phyloP scores from a whole-genome alignment of 2,113 vertebrate species.

The Hylia prasina region DNA sequence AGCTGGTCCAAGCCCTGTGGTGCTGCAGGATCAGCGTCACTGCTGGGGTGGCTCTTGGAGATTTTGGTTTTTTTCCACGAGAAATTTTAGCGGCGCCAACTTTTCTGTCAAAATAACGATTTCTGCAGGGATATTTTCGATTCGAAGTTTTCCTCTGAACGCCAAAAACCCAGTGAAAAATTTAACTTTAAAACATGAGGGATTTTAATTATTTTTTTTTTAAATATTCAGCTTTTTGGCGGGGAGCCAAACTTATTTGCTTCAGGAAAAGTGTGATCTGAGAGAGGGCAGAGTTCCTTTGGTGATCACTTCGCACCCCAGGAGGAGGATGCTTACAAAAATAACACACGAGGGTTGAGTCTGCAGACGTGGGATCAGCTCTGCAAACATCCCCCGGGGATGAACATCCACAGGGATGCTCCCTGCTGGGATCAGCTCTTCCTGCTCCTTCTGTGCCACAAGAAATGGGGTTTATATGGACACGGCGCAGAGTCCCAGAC shows the following conservation, averaged over 20 bases:
- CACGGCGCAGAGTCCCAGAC: background rate
- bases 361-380: background rate
- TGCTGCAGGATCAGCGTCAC: background rate
- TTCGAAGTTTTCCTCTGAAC: background rate
- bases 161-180: background rate
- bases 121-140: background rate
- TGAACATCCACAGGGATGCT: background rate
- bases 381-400: background rate
- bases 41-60: background rate
- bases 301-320: background rate
- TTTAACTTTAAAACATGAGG: background rate
- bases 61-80: fast-evolving
- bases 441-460: background rate
- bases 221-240: background rate
- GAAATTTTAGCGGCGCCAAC: background rate
- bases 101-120: background rate
- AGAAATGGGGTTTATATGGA: background rate
- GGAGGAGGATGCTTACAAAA: background rate
- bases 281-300: background rate
- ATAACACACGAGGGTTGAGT: background rate
- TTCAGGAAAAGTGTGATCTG: background rate
- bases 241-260: background rate
- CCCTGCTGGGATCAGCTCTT: background rate
- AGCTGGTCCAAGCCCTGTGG: background rate
- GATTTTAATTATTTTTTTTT: fast-evolving